These are phyloP conservation scores for Venustoraphidia nigricollis DNA, from an alignment of 2,888 invertebrate genomes.

Conservation along the genomic window DNA sequence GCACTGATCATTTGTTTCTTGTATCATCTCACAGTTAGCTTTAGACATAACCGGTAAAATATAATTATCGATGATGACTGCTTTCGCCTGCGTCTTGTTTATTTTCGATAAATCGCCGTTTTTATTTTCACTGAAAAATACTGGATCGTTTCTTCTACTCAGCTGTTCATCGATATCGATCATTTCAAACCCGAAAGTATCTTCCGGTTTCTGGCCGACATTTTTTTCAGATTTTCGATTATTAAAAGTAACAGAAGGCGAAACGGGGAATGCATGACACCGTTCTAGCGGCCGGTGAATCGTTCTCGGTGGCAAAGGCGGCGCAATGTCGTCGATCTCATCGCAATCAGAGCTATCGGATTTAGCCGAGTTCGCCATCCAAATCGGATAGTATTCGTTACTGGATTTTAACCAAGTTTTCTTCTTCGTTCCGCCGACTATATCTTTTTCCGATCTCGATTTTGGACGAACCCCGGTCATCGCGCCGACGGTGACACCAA, in stretches of 20 bases:
- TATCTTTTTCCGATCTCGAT: too few species aligned
- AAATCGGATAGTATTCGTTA: conserved; percentile 52
- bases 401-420: conserved; percentile 42
- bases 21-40: conserved; percentile 4
- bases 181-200: conserved; percentile 70
- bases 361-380: conserved; percentile 43
- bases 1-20: too few species aligned
- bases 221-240: conserved; percentile 47
- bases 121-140: conserved; percentile 8
- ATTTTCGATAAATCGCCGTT: conserved; percentile 1
- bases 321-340: conserved; percentile 36
- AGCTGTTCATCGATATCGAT: conserved; percentile 63
- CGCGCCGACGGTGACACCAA: too few species aligned
- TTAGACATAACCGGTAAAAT: conserved; percentile 47
- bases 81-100: conserved; percentile 34
- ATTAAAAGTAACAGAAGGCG: conserved; percentile 47
- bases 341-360: conserved; percentile 19
- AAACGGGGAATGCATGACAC: conserved; percentile 32
- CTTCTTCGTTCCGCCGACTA: conserved; percentile 41
- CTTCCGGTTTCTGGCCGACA: conserved; percentile 45
- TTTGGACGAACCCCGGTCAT: too few species aligned
- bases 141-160: neutral
- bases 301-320: conserved; percentile 55
- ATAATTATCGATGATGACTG: conserved; percentile 59
- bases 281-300: conserved; percentile 65